These are phyloP conservation scores for Characodon lateralis DNA, from an alignment of 2,797 vertebrate genomes.

Conservation along the genomic window DNA sequence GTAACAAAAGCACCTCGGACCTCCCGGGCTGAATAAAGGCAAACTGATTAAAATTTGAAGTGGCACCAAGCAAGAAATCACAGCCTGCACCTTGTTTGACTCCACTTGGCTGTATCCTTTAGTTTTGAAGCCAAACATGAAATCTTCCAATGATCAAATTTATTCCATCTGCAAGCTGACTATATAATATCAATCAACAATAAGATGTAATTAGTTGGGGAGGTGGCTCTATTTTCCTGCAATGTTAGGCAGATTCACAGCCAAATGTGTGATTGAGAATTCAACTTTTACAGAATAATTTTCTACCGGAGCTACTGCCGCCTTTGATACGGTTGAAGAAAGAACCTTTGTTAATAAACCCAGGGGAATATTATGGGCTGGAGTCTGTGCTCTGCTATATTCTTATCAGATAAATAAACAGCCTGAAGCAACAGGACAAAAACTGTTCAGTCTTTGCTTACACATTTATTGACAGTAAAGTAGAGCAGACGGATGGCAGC, in stretches of 20 bases:
- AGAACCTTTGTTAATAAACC: slow-evolving; percentile 28
- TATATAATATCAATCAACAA: slow-evolving; percentile 3
- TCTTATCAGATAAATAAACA: slow-evolving; percentile 44
- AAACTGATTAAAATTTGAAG: slow-evolving; percentile 35
- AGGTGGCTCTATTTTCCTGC: slow-evolving; percentile 28
- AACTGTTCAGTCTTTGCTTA: slow-evolving; percentile 12
- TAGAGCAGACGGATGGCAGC: slow-evolving; percentile 22
- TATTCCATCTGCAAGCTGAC: slow-evolving; percentile 23
- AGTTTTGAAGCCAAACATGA: slow-evolving; percentile 41
- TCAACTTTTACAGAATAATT: background rate
- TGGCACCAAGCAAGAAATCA: slow-evolving; percentile 31
- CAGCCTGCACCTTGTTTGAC: slow-evolving; percentile 32
- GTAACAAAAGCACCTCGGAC: slow-evolving; percentile 12
- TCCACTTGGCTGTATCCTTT: slow-evolving; percentile 40
- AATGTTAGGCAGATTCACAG: slow-evolving; percentile 18
- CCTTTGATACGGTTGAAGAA: slow-evolving; percentile 5
- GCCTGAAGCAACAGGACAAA: slow-evolving; percentile 35
- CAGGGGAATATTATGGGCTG: slow-evolving; percentile 21
- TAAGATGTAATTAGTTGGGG: slow-evolving; percentile 31
- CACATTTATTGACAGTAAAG: slow-evolving; percentile 24
- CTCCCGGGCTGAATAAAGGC: slow-evolving; percentile 23
- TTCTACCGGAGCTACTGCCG: background rate
- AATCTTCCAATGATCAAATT: slow-evolving; percentile 44
- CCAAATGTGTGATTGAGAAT: slow-evolving; percentile 9
- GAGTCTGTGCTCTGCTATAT: slow-evolving; percentile 25